phyloP scores from a whole-genome alignment of 2,888 invertebrate genomes.

The Chaetogeoica ovagalla region DNA sequence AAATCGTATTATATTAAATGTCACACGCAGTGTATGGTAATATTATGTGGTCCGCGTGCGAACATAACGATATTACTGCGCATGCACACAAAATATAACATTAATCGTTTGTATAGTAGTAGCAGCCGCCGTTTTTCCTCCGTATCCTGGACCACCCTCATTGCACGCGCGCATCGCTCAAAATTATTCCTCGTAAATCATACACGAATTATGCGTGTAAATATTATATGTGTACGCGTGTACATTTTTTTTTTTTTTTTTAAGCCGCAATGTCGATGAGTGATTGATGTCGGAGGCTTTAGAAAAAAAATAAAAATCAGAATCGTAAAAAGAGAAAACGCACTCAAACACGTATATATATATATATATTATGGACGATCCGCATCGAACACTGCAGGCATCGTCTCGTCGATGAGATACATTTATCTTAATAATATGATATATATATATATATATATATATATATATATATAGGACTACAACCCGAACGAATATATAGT shows the following conservation, averaged over 20 bases:
- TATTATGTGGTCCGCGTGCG: too few relatives aligned
- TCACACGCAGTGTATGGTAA: background rate
- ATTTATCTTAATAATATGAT: too few relatives aligned
- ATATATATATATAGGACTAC: too few relatives aligned
- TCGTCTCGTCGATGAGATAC: too few relatives aligned
- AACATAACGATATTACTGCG: background rate
- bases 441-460: too few relatives aligned
- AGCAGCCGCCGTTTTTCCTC: background rate
- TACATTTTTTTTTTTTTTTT: too few relatives aligned
- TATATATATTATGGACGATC: too few relatives aligned
- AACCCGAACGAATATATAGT: too few relatives aligned
- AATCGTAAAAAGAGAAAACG: conserved; percentile 8
- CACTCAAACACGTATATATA: background rate
- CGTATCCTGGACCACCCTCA: background rate
- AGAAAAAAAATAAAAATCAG: background rate
- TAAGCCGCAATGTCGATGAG: background rate
- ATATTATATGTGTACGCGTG: background rate
- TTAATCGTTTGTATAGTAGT: background rate
- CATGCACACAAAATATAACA: background rate
- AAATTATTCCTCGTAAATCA: conserved; percentile 5
- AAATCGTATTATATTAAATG: background rate
- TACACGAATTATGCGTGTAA: background rate
- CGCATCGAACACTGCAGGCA: too few relatives aligned
- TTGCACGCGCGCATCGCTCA: background rate
- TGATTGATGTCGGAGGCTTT: conserved; percentile 7